Base-by-base conservation (phyloP, 1,140 invertebrate genomes). In the Ceratosolen solmsi region DNA sequence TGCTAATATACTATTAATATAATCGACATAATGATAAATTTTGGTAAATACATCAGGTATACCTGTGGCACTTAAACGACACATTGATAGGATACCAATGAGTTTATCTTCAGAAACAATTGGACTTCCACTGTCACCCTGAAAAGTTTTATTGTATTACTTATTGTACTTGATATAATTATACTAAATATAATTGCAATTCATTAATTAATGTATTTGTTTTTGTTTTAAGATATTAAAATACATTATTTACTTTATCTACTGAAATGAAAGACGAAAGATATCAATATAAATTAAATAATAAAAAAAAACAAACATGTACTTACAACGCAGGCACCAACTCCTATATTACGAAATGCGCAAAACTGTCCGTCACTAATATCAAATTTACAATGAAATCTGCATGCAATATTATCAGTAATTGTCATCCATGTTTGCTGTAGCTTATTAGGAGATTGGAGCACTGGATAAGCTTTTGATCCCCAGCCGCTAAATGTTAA, bases 91-190 rank as follows among this genome's bases (percentile, higher is more conserved):
- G 13, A 65, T 65, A 5, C 63, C 33, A 20, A 65, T 65, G 33
- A 65, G 36, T 20, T 3, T 22, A 15, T 20, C 17, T 2, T 30
- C 8, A 30, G 0, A 11, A 30, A 60, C 25, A 2, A 60, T 30
- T 60, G 58, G 58, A 60, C 58, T 60, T 25, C 58, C 58, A 11
- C 58, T 65, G 25, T 65, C 63, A 3, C 63, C 30, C 63, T 65
- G 17, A 11, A 65, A 65, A 65, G n/a, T 17, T 22, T 8, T 8
- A 46, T 46, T 46, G 5, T 46, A 46, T 46, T 46, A 13, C 41
- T 8, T 46, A 46, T 46, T 46, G 7, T 46, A 13, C 13, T 46
- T 46, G 5, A 13, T 46, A 46, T 46, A n/a, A n/a, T n/a, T n/a
- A n/a, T n/a, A n/a, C n/a, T n/a, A n/a, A n/a, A n/a, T n/a, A n/a